Base-by-base conservation (phyloP, 2,797 vertebrate species). In the Rallus crepitans region DNA sequence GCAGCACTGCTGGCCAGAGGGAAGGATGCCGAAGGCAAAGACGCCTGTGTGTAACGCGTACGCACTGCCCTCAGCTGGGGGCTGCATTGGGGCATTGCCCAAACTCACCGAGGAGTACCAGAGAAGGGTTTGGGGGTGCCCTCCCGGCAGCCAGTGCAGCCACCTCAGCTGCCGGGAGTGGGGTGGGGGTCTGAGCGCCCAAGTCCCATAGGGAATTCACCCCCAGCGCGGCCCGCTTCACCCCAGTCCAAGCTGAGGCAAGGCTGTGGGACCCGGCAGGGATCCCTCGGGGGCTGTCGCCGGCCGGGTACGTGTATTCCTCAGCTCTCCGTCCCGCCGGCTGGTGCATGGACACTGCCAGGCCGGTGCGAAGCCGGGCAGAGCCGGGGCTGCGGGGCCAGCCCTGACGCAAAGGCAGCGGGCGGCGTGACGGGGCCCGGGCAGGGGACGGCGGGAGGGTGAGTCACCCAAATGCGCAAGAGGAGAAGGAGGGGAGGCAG, bases 41-140 rank as follows among this genome's bases (percentile, higher is more conserved):
- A n/a, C 1, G 1, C 11, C 5, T 37, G 0, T 13, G 17, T 48
- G 6, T 30, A 42, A 55, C 0, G 0, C 19, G 9, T 30, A 27
- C 61, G 17, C 33, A 6, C 24, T 48, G 68, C 35, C 66, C 33
- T 60, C 1, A 2, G 30, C 55, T 15, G 27, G 19, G n/a, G 2
- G 5, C 31, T 66, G 59, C 35, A 28, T 35, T 21, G 18, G 3
- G 11, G 31, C 64, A 66, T 71, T n/a, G n/a, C 39, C 42, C 33
- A 65, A 82, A 48, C 47, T n/a, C 53, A 5, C 24, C 5, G n/a
- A 30, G 50, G 47, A 45, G 18, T 45, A 65, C 28, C 4, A 11
- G 63, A 65, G 50, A 63, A 65, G 42, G n/a, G 70, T 55, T 37
- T 23, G 31, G 40, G 20, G 40, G 20, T 60, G 19, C 30, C 20